phyloP scores from a whole-genome alignment of 2,888 invertebrate genomes.

The Diplolepis rosae region DNA sequence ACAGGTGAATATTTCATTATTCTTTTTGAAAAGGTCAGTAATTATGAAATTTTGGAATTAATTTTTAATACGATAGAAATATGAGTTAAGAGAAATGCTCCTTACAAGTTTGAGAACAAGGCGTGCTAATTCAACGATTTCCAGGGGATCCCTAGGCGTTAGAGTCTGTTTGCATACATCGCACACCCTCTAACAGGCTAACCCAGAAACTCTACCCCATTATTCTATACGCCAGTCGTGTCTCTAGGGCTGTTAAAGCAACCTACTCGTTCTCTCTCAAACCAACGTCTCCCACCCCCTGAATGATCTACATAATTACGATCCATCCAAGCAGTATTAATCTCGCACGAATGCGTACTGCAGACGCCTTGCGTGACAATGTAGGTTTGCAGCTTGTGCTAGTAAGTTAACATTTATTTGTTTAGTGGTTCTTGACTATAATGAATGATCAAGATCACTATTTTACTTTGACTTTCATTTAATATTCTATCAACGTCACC shows the following conservation, averaged over 20 bases:
- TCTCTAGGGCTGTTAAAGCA: slow-evolving; percentile 66
- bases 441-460: slow-evolving; percentile 14
- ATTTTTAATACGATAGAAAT: no score
- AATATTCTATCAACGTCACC: slow-evolving; percentile 1
- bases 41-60: no score
- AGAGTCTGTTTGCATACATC: slow-evolving; percentile 66
- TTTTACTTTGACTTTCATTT: slow-evolving; percentile 1
- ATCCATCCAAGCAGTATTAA: slow-evolving; percentile 57
- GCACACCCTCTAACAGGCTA: slow-evolving; percentile 63
- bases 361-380: slow-evolving; percentile 29
- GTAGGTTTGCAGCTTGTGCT: slow-evolving; percentile 5
- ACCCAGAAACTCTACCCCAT: slow-evolving; percentile 59
- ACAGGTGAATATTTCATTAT: no score
- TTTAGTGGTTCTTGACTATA: slow-evolving; percentile 20
- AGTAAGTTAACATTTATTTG: slow-evolving; percentile 28
- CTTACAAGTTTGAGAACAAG: slow-evolving; percentile 47
- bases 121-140: slow-evolving; percentile 66
- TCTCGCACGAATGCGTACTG: slow-evolving; percentile 39
- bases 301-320: slow-evolving; percentile 59
- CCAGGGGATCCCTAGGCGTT: slow-evolving; percentile 59
- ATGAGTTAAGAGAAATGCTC: slow-evolving; percentile 36
- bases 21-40: no score
- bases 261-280: slow-evolving; percentile 50
- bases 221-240: slow-evolving; percentile 65
- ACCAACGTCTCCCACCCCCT: slow-evolving; percentile 48